These are phyloP conservation scores for Campodea augens DNA, from an alignment of 1,140 invertebrate genomes.

Conservation along the genomic window DNA sequence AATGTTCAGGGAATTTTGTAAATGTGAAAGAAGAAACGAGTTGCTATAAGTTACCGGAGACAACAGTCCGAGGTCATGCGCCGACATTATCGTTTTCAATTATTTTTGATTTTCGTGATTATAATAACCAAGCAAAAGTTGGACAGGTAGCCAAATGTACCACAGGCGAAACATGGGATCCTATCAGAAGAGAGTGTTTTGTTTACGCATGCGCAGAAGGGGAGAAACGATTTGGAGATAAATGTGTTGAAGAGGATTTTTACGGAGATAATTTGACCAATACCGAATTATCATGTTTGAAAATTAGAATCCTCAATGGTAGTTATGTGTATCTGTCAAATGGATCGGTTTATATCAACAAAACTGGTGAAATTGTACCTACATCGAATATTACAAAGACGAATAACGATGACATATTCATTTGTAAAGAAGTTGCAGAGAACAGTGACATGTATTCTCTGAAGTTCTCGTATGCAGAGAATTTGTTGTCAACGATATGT, in stretches of 20 bases:
- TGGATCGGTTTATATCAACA: background rate
- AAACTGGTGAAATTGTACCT: background rate
- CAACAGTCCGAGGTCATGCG: background rate
- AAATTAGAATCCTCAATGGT: background rate
- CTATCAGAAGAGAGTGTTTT: background rate
- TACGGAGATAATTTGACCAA: background rate
- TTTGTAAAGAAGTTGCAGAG: background rate
- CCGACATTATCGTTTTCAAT: background rate
- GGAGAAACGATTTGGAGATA: background rate
- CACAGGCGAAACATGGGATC: background rate
- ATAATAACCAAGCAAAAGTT: background rate
- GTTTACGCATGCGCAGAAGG: background rate
- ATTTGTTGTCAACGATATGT: slow-evolving; percentile 19
- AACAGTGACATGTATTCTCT: background rate
- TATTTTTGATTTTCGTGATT: background rate
- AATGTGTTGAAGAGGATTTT: background rate
- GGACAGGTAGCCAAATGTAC: background rate
- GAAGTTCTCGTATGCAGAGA: slow-evolving; percentile 14
- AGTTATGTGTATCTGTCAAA: background rate
- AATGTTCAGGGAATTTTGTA: background rate
- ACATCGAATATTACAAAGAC: background rate
- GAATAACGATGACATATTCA: background rate
- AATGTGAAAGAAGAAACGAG: background rate
- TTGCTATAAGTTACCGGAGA: background rate
- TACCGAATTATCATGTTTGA: background rate